These are phyloP conservation scores for Oasisia sp. DNA, from an alignment of 2,888 invertebrate species.

Conservation along the genomic window DNA sequence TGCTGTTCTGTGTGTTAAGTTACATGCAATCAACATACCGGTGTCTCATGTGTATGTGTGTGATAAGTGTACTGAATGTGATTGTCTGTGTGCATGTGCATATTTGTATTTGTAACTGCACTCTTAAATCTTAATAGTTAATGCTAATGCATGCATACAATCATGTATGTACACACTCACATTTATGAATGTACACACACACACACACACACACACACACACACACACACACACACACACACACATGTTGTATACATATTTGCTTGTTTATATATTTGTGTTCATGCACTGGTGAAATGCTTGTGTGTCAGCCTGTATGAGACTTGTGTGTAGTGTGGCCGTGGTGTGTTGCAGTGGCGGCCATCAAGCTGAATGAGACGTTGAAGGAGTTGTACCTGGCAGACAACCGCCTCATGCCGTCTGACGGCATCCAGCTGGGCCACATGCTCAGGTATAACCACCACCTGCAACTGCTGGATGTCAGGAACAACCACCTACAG, in stretches of 20 bases:
- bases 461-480: constrained; percentile 81
- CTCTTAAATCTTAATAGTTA: no score
- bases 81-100: neutral
- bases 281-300: no score
- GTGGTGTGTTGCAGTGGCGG: constrained; percentile 73
- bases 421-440: constrained; percentile 83
- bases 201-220: no score
- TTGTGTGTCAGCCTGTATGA: no score
- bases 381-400: constrained; percentile 84
- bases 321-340: neutral
- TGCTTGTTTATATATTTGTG: no score
- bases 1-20: neutral
- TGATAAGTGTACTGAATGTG: neutral
- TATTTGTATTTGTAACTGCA: neutral
- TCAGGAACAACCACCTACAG: constrained; percentile 73
- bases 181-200: no score
- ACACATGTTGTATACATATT: no score
- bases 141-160: no score
- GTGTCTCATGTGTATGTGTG: neutral
- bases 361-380: constrained; percentile 79
- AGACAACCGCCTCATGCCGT: constrained; percentile 79
- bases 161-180: no score
- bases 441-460: constrained; percentile 80
- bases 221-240: no score
- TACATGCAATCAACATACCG: neutral